phyloP scores from a whole-genome alignment of 2,113 vertebrate species.

The Oncorhynchus keta region DNA sequence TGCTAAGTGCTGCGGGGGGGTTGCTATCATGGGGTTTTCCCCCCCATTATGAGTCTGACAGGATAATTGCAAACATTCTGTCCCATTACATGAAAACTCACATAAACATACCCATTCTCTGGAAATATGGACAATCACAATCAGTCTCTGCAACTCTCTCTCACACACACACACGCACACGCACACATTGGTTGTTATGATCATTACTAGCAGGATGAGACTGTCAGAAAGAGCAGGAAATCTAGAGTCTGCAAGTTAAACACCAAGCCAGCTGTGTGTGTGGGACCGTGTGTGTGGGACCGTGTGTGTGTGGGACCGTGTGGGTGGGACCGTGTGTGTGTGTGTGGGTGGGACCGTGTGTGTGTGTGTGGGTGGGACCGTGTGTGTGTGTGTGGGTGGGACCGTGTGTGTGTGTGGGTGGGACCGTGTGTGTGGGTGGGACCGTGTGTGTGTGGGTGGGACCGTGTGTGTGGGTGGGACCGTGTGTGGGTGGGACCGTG shows the following conservation, averaged over 20 bases:
- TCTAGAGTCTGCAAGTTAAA: slow-evolving; percentile 55
- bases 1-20: slow-evolving; percentile 53
- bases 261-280: slow-evolving; percentile 13
- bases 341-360: too few relatives aligned
- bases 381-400: too few relatives aligned
- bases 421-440: slow-evolving; percentile 67
- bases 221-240: slow-evolving; percentile 52
- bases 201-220: slow-evolving; percentile 59
- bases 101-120: slow-evolving; percentile 44
- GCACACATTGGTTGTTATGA: slow-evolving; percentile 45
- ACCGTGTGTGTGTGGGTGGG: too few relatives aligned
- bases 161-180: slow-evolving; percentile 27
- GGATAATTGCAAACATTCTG: slow-evolving; percentile 58
- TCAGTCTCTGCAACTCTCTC: slow-evolving; percentile 61
- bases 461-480: slow-evolving; percentile 66
- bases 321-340: too few relatives aligned
- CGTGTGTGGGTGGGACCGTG: slow-evolving; percentile 1
- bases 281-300: too few relatives aligned
- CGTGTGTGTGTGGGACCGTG: too few relatives aligned
- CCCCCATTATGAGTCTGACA: slow-evolving; percentile 43
- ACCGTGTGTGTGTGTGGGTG: slow-evolving; percentile 41
- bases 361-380: too few relatives aligned
- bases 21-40: too few relatives aligned
- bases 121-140: slow-evolving; percentile 47
- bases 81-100: slow-evolving; percentile 1